These are phyloP conservation scores for Globodera rostochiensis DNA, from an alignment of 1,140 invertebrate genomes.

Conservation along the genomic window DNA sequence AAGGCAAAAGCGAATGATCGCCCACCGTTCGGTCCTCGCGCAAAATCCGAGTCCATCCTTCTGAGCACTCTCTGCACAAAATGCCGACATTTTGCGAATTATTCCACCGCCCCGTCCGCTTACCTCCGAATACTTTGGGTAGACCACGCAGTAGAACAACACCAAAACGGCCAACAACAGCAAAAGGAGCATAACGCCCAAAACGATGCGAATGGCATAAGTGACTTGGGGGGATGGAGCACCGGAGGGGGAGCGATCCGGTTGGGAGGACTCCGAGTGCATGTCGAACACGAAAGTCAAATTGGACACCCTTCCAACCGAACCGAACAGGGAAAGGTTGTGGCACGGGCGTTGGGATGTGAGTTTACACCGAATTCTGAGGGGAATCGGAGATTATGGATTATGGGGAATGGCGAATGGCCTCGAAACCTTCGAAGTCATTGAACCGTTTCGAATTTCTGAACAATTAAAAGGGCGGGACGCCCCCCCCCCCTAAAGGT, in stretches of 20 bases:
- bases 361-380: constrained; percentile 30
- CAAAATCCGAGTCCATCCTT: background rate
- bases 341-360: background rate
- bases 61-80: background rate
- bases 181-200: background rate
- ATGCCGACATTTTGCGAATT: background rate
- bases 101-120: no score
- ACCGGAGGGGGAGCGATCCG: background rate
- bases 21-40: background rate
- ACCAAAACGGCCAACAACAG: constrained; percentile 16
- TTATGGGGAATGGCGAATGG: background rate
- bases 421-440: no score
- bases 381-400: background rate
- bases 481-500: no score
- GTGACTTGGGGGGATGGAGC: background rate
- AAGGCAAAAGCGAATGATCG: background rate
- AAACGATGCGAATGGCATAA: constrained; percentile 22
- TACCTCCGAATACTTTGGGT: constrained; percentile 29
- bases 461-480: no score
- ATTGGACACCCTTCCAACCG: background rate
- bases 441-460: no score
- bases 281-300: background rate
- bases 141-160: constrained; percentile 17
- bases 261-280: background rate
- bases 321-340: constrained; percentile 1